These are phyloP conservation scores for Drosophila picticornis DNA, from an alignment of 2,888 invertebrate species.

Conservation along the genomic window DNA sequence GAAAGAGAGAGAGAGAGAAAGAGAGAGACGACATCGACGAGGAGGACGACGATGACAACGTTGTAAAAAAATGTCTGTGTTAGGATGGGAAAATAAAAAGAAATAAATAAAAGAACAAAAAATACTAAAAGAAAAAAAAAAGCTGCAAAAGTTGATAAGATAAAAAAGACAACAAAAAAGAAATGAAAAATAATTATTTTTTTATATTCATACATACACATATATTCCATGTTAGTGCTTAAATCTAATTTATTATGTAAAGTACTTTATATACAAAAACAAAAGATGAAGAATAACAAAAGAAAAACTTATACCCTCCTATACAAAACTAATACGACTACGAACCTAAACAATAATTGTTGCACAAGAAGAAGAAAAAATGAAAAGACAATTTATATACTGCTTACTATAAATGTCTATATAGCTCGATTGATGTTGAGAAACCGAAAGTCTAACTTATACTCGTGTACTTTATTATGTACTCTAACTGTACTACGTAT, in stretches of 20 bases:
- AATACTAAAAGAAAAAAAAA: slow-evolving; percentile 25
- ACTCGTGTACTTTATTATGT: slow-evolving; percentile 28
- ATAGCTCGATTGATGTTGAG: slow-evolving; percentile 40
- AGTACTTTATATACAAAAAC: slow-evolving; percentile 25
- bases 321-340: slow-evolving; percentile 53
- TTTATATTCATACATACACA: slow-evolving; percentile 48
- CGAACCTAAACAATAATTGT: slow-evolving; percentile 42
- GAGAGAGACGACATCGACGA: slow-evolving; percentile 15
- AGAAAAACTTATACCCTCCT: slow-evolving; percentile 52
- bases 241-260: slow-evolving; percentile 73
- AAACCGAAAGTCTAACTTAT: slow-evolving; percentile 70
- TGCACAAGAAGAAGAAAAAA: slow-evolving; percentile 6
- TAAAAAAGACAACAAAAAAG: slow-evolving; percentile 14
- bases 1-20: slow-evolving; percentile 10
- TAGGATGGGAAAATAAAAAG: slow-evolving; percentile 28
- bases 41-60: slow-evolving; percentile 11
- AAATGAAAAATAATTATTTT: slow-evolving; percentile 46
- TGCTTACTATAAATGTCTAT: slow-evolving; percentile 15
- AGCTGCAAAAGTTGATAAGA: slow-evolving; percentile 15
- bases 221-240: slow-evolving; percentile 77
- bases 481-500: slow-evolving; percentile 46
- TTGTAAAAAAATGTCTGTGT: slow-evolving; percentile 28
- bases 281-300: slow-evolving; percentile 1
- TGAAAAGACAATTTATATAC: slow-evolving; percentile 22
- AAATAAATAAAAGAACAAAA: slow-evolving; percentile 30